phyloP scores from a whole-genome alignment of 2,113 vertebrate species.

The Morphnarchus princeps region DNA sequence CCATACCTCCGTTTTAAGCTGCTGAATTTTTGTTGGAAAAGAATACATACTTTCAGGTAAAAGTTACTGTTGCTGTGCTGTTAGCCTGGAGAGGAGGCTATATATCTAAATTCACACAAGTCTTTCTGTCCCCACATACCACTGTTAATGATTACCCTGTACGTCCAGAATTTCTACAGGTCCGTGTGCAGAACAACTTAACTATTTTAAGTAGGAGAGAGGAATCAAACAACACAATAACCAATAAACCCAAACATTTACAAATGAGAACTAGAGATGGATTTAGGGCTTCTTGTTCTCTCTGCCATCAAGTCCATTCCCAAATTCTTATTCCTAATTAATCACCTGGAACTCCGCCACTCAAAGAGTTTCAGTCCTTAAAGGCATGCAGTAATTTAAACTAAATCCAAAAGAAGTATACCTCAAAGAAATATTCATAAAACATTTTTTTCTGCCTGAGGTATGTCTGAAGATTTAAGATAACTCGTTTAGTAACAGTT shows the following conservation, averaged over 20 bases:
- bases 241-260: not conserved
- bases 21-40: not conserved
- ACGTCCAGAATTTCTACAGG: not conserved
- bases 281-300: not conserved
- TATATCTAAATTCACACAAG: not conserved
- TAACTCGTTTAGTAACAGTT: not conserved
- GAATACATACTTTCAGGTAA: not conserved
- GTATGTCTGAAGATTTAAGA: conserved; percentile 14
- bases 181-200: not conserved
- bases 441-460: not conserved
- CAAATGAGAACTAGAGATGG: not conserved
- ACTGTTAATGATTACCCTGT: not conserved
- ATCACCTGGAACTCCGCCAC: not conserved
- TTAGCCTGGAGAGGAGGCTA: not conserved
- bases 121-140: not conserved
- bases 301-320: not conserved
- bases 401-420: not conserved
- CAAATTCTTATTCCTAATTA: not conserved
- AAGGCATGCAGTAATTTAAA: not conserved
- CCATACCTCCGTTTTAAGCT: not conserved
- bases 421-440: conserved; percentile 2
- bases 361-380: not conserved
- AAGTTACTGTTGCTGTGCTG: not conserved
- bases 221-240: not conserved
- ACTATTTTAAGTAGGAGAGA: not conserved